Evolutionary conservation across 2,113 vertebrate genomes (phyloP), one percentile per base, ranked within the genome.

Genomic region (Glaucomys volans): DNA sequence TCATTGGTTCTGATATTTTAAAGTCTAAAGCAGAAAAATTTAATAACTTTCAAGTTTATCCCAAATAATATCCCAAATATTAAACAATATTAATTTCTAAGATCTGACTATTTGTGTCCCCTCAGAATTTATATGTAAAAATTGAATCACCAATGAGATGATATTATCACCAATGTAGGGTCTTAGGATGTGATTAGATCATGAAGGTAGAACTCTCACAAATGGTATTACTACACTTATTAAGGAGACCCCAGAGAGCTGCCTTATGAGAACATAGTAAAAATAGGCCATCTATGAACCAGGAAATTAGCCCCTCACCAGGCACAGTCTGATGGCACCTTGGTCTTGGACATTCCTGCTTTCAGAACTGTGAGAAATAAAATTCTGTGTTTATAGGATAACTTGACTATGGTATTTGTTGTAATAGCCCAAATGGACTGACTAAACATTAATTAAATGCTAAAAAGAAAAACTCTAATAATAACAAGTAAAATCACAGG

Each of bases 11-110:
- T n/a, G 35, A 74, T 59, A 79, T 82, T 87, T 66, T 72, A 35
- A 40, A 87, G 20, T 96, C 90, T 74, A 12, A 90, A 86, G 37
- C 47, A 95, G 44, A 18, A 90, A 79, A 35, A 40, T 20, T 87
- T 32, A 66, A 44, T 91, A 85, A 74, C 5, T 92, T 92, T 90
- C 11, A 82, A 77, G 22, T 50, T 47, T 83, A 69, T 83, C 35
- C 16, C 66, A 91, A 95, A 42, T 72, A 44, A 90, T 91, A 28
- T 28, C 52, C 24, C 35, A 80, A 59, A 74, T 59, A 79, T n/a
- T 26, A 81, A 69, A 92, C 40, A 57, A 32, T 47, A 40, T 9
- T 57, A 62, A 44, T 88, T 62, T 13, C 40, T 75, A 62, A 22
- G 13, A 37, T 32, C 5, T 40, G n/a, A 72, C 62, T 62, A 20